Base-by-base conservation (phyloP, 2,797 vertebrate genomes). In the Pangasius sanitwongsei region DNA sequence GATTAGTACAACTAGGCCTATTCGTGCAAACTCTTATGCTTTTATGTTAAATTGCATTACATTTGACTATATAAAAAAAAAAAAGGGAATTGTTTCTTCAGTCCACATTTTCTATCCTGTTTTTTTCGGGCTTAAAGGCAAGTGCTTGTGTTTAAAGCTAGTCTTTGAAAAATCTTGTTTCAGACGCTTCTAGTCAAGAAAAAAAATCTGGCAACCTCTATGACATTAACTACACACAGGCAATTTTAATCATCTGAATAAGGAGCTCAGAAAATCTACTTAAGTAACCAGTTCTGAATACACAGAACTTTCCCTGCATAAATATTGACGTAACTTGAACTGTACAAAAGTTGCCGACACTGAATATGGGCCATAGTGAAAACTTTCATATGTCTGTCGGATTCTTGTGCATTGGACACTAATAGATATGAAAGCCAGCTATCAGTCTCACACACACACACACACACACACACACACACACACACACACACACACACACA, bases 401-500 rank as follows among this genome's bases (percentile, higher is more conserved):
- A 67, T 67, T 72, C 69, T 20, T 72, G 2, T 70, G 69, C 69
- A 75, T 25, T 44, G 41, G 41, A 44, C 9, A 72, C 18, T 20
- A 41, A 41, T 41, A 61, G 18, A 82, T 57, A 82, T 57, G 16
- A 9, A 82, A 23, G 7, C 23, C 72, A 61, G 37, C 34, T 25
- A 25, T 34, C 81, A 61, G 34, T 23, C 50, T 57, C 16, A 16
- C 3, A 3, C 48, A 48, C 48, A 48, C 48, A 48, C 50, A 78
- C 57, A 87, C 72, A 44, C n/a, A n/a, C 3, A 3, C 44, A 48
- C 82, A 67, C 37, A 87, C 72, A 59, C 23, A 78, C 59, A 78
- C 57, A 87, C 72, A 44, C n/a, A n/a, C 3, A 3, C 44, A 48
- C 82, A 67, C 37, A 87, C 72, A 59, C 23, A 78, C 59, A 87